These are phyloP conservation scores for Drosophila seguyi DNA, from an alignment of 1,140 invertebrate genomes.

Conservation along the genomic window DNA sequence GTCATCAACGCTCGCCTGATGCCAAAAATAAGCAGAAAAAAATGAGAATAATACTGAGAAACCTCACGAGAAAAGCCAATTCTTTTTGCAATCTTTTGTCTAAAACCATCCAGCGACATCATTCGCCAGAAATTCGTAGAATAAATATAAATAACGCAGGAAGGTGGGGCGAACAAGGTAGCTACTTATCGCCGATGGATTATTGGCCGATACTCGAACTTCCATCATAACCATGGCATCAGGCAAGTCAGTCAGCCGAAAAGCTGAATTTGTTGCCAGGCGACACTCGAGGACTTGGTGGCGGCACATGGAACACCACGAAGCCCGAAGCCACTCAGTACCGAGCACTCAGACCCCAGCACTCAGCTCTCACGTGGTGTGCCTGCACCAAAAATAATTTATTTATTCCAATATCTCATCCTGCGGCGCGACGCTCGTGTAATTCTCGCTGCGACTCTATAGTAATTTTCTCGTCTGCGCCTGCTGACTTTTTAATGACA, in stretches of 20 bases:
- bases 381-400: slow-evolving; percentile 77
- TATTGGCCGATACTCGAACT: slow-evolving; percentile 34
- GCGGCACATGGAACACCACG: not conserved
- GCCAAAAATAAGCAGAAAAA: slow-evolving; percentile 39
- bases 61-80: slow-evolving; percentile 52
- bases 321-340: not conserved
- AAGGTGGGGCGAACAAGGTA: slow-evolving; percentile 21
- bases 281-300: slow-evolving; percentile 17
- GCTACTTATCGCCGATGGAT: slow-evolving; percentile 44
- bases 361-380: slow-evolving; percentile 27
- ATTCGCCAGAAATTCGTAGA: slow-evolving; percentile 55
- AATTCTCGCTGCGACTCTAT: slow-evolving; percentile 28
- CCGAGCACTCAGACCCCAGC: not conserved
- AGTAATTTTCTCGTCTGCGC: slow-evolving; percentile 39
- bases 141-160: slow-evolving; percentile 54
- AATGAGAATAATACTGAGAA: slow-evolving; percentile 37
- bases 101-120: slow-evolving; percentile 68
- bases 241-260: slow-evolving; percentile 22
- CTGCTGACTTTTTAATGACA: slow-evolving; percentile 55
- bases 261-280: slow-evolving; percentile 43
- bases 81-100: slow-evolving; percentile 58
- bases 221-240: slow-evolving; percentile 58
- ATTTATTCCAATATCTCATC: slow-evolving; percentile 57
- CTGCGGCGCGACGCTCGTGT: slow-evolving; percentile 24
- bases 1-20: slow-evolving; percentile 56